Percentiles rank a stretch among this genome's conserved stretches.
Conservation (phyloP, 2,113 vertebrate species). For the Ammodramus savannarum region DNA sequence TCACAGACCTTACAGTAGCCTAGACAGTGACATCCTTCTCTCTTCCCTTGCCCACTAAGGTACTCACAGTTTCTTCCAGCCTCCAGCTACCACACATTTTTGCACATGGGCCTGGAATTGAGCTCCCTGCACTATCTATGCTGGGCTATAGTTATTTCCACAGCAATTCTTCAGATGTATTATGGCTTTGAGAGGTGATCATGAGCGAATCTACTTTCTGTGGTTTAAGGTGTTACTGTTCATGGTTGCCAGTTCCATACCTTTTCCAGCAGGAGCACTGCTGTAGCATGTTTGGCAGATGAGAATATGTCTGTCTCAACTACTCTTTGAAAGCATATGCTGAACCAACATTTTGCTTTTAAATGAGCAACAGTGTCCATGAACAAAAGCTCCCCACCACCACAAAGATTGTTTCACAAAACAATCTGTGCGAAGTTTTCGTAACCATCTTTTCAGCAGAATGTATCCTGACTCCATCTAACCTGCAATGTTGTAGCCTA, state of each 20-base stretch:
- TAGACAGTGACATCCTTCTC: neutral
- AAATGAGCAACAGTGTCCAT: neutral
- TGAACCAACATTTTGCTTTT: neutral
- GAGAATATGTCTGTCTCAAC: neutral
- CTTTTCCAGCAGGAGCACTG: neutral
- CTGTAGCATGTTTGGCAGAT: neutral
- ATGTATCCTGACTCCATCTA: neutral
- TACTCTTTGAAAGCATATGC: neutral
- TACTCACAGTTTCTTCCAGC: neutral
- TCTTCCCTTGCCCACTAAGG: neutral
- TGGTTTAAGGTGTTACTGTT: neutral
- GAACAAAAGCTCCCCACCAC: neutral
- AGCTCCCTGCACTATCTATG: neutral
- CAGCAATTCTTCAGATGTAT: neutral
- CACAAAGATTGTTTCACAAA: neutral
- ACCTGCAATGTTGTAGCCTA: neutral
- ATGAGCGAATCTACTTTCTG: accelerated
- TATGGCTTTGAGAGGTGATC: accelerated
- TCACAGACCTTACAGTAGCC: neutral
- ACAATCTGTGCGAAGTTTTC: neutral
- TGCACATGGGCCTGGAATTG: neutral
- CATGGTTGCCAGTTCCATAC: neutral
- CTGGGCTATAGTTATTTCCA: neutral
- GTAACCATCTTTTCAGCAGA: neutral
- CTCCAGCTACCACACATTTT: neutral